Evolutionary conservation across 2,113 vertebrate species (phyloP).

Genomic region (Vulpes lagopus): DNA sequence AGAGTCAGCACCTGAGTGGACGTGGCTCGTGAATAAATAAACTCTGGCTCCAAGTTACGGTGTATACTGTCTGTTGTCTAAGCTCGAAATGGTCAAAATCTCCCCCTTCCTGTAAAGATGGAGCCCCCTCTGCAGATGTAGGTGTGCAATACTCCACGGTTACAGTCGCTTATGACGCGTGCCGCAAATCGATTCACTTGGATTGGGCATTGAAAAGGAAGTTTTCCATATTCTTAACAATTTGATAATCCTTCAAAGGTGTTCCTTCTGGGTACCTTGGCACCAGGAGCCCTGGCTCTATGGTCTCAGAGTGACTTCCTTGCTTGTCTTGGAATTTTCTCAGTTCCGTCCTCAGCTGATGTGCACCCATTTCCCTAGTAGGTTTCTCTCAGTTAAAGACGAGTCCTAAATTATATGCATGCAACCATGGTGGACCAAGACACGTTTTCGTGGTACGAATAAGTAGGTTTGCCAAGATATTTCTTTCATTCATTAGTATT

Average conservation of each 20-base stretch:
- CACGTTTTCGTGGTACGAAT: background rate
- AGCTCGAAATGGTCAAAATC: background rate
- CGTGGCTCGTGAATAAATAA: background rate
- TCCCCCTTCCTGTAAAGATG: background rate
- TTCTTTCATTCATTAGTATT: background rate
- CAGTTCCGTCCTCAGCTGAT: background rate
- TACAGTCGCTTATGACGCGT: background rate
- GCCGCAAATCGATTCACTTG: background rate
- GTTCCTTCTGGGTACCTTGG: background rate
- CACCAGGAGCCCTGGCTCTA: background rate
- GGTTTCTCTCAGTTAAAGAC: background rate
- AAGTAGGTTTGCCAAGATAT: background rate
- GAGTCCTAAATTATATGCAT: background rate
- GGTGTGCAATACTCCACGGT: background rate
- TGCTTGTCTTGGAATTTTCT: background rate
- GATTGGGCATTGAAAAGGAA: background rate
- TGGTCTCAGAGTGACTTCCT: background rate
- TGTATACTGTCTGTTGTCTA: too few relatives aligned
- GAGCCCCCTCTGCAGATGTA: background rate
- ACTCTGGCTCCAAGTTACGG: background rate
- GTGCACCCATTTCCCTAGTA: accelerated
- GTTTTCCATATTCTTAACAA: background rate
- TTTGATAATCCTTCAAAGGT: background rate
- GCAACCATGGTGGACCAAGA: background rate
- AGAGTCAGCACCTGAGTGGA: background rate